Evolutionary conservation across 2,797 vertebrate genomes (phyloP).

Genomic region (Macroramphosus scolopax): DNA sequence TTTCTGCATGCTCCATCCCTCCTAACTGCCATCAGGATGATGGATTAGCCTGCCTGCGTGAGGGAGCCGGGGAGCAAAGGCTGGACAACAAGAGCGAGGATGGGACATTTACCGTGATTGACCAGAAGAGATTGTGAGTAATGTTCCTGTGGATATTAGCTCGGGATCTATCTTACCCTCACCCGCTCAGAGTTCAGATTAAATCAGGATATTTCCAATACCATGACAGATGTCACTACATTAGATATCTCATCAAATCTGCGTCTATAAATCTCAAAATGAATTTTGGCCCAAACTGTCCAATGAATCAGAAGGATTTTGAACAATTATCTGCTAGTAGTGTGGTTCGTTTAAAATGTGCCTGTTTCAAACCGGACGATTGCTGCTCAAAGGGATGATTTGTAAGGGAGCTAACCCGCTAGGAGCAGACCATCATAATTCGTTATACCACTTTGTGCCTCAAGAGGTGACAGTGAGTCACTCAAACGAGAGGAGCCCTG

Average conservation of each 20-base stretch:
- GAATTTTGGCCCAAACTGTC: too few species aligned
- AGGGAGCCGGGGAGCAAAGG: conserved; percentile 25
- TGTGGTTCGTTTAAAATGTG: too few species aligned
- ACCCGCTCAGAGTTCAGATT: conserved; percentile 25
- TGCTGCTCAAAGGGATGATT: too few species aligned
- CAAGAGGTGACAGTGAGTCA: too few species aligned
- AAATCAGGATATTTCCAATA: conserved; percentile 22
- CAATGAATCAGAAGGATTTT: too few species aligned
- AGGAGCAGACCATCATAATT: too few species aligned
- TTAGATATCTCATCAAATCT: conserved; percentile 23
- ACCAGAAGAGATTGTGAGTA: conserved; percentile 29
- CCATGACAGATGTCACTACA: conserved; percentile 9
- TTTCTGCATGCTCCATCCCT: conserved; percentile 34
- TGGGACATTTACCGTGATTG: conserved; percentile 41
- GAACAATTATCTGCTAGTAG: too few species aligned
- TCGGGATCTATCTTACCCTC: conserved; percentile 11
- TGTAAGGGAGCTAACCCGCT: too few species aligned
- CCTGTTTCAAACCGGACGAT: too few species aligned
- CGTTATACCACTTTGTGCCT: too few species aligned
- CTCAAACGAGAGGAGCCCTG: too few species aligned
- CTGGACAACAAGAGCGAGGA: conserved; percentile 28
- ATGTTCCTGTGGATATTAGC: conserved; percentile 29
- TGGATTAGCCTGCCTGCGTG: conserved; percentile 49
- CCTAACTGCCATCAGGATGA: conserved; percentile 55
- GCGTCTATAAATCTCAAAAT: too few species aligned